Evolutionary conservation across 2,888 invertebrate species (phyloP).

Genomic region (Andricus curvator): DNA sequence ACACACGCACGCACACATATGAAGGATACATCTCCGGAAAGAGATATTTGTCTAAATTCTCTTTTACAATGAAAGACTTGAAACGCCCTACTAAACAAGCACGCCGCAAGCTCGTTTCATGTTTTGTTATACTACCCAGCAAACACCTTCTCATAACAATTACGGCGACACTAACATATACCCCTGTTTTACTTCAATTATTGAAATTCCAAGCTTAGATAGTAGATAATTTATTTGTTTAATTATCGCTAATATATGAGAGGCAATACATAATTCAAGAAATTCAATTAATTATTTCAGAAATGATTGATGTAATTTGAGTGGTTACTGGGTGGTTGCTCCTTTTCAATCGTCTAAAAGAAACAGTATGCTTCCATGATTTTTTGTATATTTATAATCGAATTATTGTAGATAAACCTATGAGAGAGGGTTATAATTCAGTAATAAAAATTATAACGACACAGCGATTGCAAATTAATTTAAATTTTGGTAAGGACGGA

Average conservation of each 20-base stretch:
- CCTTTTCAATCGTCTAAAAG: slow-evolving; percentile 20
- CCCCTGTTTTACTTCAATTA: background rate
- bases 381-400: background rate
- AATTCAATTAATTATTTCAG: too few relatives aligned
- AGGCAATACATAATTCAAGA: background rate
- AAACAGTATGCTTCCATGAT: background rate
- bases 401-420: slow-evolving; percentile 4
- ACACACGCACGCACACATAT: slow-evolving; percentile 21
- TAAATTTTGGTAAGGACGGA: slow-evolving; percentile 29
- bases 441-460: slow-evolving; percentile 15
- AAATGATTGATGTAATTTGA: background rate
- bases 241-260: background rate
- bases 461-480: slow-evolving; percentile 13
- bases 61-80: slow-evolving; percentile 22
- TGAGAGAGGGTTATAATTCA: background rate
- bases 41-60: slow-evolving; percentile 14
- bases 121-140: slow-evolving; percentile 34
- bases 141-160: slow-evolving; percentile 18
- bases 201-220: background rate
- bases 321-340: slow-evolving; percentile 17
- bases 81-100: slow-evolving; percentile 35
- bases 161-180: background rate
- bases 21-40: background rate
- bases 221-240: background rate
- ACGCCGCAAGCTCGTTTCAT: slow-evolving; percentile 25